Base-by-base conservation (phyloP, 1,140 invertebrate species). In the Drosophila murphyi region DNA sequence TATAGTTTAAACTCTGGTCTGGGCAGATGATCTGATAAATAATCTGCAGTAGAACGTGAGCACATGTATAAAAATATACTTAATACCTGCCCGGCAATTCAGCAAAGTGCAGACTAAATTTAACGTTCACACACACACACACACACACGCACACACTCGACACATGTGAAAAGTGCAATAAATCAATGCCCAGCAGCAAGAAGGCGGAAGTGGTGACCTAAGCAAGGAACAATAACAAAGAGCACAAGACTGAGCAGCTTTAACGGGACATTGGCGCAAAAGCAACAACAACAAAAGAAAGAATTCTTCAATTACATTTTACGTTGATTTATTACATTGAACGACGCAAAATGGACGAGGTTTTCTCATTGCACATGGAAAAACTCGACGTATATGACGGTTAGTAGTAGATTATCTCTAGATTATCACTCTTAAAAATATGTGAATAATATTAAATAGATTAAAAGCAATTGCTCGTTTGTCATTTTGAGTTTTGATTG, bases 341-440 rank as follows among this genome's bases (percentile, higher is more conserved):
- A 77, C 62, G 57, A 64, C 32, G 34, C 10, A 86, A 86, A 80
- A 90, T 90, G 86, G 86, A 90, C 62, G 86, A 90, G 43, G 86
- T 90, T 45, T 90, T 90, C 52, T 86, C 87, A 55, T 56, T 90
- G 43, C 86, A 90, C 71, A 90, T 90, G 86, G 86, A 90, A 34
- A 90, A 90, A 43, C 78, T 90, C 12, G 86, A 90, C 34, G 86
- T 90, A 5, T 90, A 90, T 41, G 86, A 90, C 65, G 86, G 86
- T 89, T 39, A 82, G 86, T 81, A 77, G 29, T 37, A 4, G 48
- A n/a, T 4, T 34, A 47, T 35, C 5, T n/a, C 39, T 37, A 4
- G 48, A n/a, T 4, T 34, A 47, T 39, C 5, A 12, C 39, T 0
- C 47, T 81, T 85, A 88, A 65, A 88, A 88, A 57, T 83, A 88